phyloP scores from a whole-genome alignment of 2,888 invertebrate species.

The Aelia acuminata region DNA sequence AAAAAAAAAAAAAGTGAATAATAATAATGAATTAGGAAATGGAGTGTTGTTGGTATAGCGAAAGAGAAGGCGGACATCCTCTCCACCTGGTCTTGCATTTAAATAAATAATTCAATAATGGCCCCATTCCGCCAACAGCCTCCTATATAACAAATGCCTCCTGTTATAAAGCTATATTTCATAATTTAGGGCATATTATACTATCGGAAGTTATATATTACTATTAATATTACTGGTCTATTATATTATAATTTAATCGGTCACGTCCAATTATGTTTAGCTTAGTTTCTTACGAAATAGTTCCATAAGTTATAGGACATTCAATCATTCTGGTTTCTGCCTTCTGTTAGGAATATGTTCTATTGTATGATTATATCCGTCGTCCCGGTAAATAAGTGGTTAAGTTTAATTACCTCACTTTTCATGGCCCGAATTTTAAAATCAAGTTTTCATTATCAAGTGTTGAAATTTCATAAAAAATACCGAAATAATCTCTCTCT shows the following conservation, averaged over 20 bases:
- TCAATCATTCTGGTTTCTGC: background rate
- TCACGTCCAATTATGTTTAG: background rate
- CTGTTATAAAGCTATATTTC: background rate
- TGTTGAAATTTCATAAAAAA: too few species aligned
- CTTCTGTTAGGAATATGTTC: background rate
- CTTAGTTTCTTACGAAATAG: background rate
- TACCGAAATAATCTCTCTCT: too few species aligned
- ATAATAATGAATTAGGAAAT: background rate
- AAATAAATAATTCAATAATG: slow-evolving; percentile 48
- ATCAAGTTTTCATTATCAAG: too few species aligned
- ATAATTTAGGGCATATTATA: slow-evolving; percentile 28
- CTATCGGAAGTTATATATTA: background rate
- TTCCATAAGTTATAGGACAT: background rate
- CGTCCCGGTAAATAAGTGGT: too few species aligned
- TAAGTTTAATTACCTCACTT: too few species aligned
- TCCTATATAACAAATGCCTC: slow-evolving; percentile 11
- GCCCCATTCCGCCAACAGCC: slow-evolving; percentile 16
- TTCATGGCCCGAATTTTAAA: too few species aligned
- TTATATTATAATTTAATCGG: background rate
- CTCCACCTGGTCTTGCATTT: slow-evolving; percentile 17
- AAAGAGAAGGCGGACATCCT: background rate
- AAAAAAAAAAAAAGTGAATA: background rate
- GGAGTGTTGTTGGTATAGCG: background rate
- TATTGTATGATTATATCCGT: too few species aligned
- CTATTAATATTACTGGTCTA: background rate